Conservation (phyloP, 1,140 invertebrate genomes). For the Nasonia giraulti region DNA sequence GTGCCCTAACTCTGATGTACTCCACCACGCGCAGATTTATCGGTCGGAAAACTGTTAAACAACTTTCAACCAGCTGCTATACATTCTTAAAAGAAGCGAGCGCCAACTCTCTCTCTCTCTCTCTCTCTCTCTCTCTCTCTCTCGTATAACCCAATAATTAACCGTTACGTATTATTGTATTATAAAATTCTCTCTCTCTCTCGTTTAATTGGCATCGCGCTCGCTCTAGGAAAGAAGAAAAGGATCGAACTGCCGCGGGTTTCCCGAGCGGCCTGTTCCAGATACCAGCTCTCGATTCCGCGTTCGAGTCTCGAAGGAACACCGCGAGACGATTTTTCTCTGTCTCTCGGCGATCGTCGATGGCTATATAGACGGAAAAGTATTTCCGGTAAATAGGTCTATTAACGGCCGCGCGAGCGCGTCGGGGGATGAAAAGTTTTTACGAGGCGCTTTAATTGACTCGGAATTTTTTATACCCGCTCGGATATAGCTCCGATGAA, state of each 20-base stretch:
- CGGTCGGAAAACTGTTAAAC: neutral
- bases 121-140: neutral
- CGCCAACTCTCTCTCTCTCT: neutral
- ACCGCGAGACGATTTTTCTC: neutral
- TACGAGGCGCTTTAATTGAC: neutral
- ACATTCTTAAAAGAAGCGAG: neutral
- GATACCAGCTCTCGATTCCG: neutral
- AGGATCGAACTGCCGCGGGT: neutral
- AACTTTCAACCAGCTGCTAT: neutral
- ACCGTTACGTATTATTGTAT: too few species aligned
- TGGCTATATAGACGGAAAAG: neutral
- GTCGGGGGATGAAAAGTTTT: neutral
- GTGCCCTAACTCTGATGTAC: conserved; percentile 7
- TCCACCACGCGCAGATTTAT: neutral
- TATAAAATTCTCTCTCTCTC: neutral
- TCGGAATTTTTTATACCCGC: neutral
- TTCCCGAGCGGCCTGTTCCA: conserved; percentile 23
- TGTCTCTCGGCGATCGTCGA: neutral
- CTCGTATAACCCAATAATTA: too few species aligned
- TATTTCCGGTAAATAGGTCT: conserved; percentile 7
- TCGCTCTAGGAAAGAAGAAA: neutral
- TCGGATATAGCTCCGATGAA: too few species aligned
- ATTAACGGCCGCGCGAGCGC: neutral
- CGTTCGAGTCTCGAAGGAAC: conserved; percentile 3
- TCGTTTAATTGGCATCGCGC: neutral